Base-by-base conservation (phyloP, 2,888 invertebrate species). In the Lochmaea crataegi region DNA sequence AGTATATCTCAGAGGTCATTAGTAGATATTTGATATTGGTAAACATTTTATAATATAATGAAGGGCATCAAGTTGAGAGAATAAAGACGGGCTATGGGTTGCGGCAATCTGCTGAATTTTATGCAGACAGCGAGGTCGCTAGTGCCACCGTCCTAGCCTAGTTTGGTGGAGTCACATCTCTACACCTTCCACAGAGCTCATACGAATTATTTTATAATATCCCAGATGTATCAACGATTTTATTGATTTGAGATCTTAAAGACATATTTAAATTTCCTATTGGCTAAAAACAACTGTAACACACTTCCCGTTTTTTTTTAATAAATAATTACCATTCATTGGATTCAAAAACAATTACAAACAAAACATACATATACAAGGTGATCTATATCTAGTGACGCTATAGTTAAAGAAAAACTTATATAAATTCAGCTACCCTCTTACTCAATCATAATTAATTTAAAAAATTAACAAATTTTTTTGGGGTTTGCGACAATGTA, bases 401-500 rank as follows among this genome's bases (percentile, higher is more conserved):
- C 42, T 65, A 57, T 57, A 69, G 16, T 57, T 42, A 41, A 53
- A 66, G 2, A 66, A 38, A 67, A 48, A 63, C 42, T 38, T 61
- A 63, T 38, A 38, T 42, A 18, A 68, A 48, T 48, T 68, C 60
- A 68, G 56, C 61, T 68, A 56, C 48, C 56, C 56, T 22, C 70
- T 42, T 48, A 69, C 64, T 56, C 67, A 68, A 58, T 63, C 16
- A 56, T 56, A 69, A 68, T 61, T 48, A 38, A 38, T 53, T 64
- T 69, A 42, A 42, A 64, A 64, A 38, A 14, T 11, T 32, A 64
- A 57, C 42, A 16, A 57, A 22, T 56, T 51, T 38, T 57, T 56
- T 69, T 41, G 63, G 70, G 64, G 56, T 70, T 57, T 56, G 60
- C 56, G 45, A 70, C 56, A 70, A 70, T 63, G 41, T 64, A 57